Evolutionary conservation across 1,140 invertebrate species (phyloP), one percentile per base, ranked within the genome.

Genomic region (Apis mellifera): DNA sequence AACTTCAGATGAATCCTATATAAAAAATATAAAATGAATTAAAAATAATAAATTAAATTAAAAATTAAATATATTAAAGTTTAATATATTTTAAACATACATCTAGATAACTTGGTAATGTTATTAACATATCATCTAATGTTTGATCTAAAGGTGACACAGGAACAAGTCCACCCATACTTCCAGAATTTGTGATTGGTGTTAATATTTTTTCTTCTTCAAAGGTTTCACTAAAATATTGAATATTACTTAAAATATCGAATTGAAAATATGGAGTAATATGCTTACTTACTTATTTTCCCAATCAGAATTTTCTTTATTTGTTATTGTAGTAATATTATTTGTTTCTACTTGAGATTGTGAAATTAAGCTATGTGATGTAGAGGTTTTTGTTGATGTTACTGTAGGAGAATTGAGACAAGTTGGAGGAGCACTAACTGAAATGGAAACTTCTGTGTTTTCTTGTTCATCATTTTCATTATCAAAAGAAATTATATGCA

Each of bases 401-500:
- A 94, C 88, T 60, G 92, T 93, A 50, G 95, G 95, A 17, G 96
- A 96, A 89, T 95, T 96, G 15, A 96, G 91, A 84, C 95, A 96
- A 19, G 96, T 96, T 0, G 95, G 93, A 42, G 96, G 95, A 32
- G 96, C 96, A 91, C 96, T 96, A n/a, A 90, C 88, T 32, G 92
- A 92, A 84, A 92, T 88, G 15, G 84, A 69, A 48, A 85, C 90
- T 78, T 90, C 87, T 72, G 60, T 55, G 82, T 83, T 64, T 32
- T 88, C 81, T 26, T 84, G 84, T n/a, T 92, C 89, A 15, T 92
- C 90, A 54, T 93, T 94, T 69, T 95, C 95, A 72, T 96, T 95
- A 89, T 96, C 96, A 91, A 96, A 96, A 23, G 95, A 96, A 77
- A 96, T 96, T 85, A 96, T 95, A 83, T 96, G 95, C 1, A 95